A percentile compares a stretch with the other conserved stretches of the same genome.
phyloP scores from a whole-genome alignment of 2,888 invertebrate genomes.

The Chamaedrilus cognettii region DNA sequence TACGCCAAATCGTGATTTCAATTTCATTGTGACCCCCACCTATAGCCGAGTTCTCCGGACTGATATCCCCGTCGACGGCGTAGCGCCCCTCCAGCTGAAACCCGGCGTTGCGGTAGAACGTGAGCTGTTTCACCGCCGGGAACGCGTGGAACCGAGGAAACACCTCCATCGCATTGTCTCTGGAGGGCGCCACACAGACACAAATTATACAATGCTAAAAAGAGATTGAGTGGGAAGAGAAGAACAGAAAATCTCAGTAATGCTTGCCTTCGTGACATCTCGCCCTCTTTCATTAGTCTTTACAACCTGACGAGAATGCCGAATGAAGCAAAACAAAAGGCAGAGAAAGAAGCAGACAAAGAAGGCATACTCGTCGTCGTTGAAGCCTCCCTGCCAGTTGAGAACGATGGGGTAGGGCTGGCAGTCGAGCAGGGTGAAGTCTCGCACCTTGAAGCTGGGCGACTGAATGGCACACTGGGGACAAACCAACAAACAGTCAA shows the following conservation, averaged over 20 bases:
- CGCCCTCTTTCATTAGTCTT: too few species aligned
- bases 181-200: neutral
- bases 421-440: constrained; percentile 91
- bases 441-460: constrained; percentile 94
- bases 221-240: too few species aligned
- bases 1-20: too few species aligned
- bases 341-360: too few species aligned
- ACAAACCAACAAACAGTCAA: neutral
- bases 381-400: constrained; percentile 60
- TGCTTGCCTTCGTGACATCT: too few species aligned
- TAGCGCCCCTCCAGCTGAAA: constrained; percentile 88
- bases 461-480: constrained; percentile 90
- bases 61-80: constrained; percentile 66
- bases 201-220: too few species aligned
- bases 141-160: constrained; percentile 85
- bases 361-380: constrained; percentile 64
- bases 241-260: too few species aligned
- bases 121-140: constrained; percentile 92
- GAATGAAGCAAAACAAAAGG: too few species aligned
- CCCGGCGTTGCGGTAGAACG: constrained; percentile 86
- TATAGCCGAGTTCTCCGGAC: constrained; percentile 67
- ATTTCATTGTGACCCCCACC: constrained; percentile 42
- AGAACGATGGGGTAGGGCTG: constrained; percentile 78
- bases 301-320: too few species aligned
- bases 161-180: constrained; percentile 67